Evolutionary conservation across 1,140 invertebrate species (phyloP).

Genomic region (Nixonia krombeini): DNA sequence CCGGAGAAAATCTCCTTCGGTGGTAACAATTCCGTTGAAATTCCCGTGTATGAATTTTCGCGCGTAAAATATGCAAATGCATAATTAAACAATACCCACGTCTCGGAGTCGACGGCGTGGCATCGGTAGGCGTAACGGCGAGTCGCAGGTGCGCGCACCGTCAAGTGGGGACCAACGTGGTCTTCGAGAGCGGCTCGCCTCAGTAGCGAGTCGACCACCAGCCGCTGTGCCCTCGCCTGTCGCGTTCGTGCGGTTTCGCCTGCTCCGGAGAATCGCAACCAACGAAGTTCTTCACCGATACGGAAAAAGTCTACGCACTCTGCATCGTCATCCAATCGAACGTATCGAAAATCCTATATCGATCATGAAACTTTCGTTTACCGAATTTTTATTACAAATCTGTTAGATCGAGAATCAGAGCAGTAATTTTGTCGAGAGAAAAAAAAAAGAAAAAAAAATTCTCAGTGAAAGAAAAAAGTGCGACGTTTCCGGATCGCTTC

Average conservation of each 20-base stretch:
- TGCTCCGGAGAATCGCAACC: constrained; percentile 4
- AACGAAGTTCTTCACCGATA: too few species aligned
- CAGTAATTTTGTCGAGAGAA: too few species aligned
- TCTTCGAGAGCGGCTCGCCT: constrained; percentile 19
- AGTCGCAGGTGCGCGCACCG: constrained; percentile 38
- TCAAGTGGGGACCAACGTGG: constrained; percentile 45
- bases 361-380: too few species aligned
- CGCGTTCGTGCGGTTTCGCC: constrained; percentile 1
- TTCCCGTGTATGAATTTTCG: constrained; percentile 3
- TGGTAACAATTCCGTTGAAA: constrained; percentile 21
- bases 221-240: constrained; percentile 21
- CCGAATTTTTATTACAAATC: too few species aligned
- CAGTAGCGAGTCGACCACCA: constrained; percentile 52
- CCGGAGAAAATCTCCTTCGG: too few species aligned
- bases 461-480: too few species aligned
- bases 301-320: too few species aligned
- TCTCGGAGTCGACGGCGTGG: constrained; percentile 34
- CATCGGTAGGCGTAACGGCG: constrained; percentile 35
- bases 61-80: constrained; percentile 39
- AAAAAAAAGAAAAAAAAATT: too few species aligned
- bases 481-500: too few species aligned
- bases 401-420: too few species aligned
- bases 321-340: too few species aligned
- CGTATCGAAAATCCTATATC: too few species aligned
- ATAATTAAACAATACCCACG: constrained; percentile 43